A percentile compares a stretch with the other conserved stretches of the same genome.
Conservation (phyloP, 2,113 vertebrate species). For the Rattus rattus region DNA sequence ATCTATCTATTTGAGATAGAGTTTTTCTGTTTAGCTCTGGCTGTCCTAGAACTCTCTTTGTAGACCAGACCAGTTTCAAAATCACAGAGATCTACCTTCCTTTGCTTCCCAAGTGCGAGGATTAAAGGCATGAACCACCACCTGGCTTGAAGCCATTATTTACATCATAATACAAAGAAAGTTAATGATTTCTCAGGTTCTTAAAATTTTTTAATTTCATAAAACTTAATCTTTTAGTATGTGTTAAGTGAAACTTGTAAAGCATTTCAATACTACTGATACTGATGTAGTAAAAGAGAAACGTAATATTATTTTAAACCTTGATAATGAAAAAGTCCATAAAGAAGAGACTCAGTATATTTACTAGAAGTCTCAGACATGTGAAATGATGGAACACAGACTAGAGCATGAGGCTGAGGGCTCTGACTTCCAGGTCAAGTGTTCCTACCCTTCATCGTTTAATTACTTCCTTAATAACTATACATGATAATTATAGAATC, state of each 20-base stretch:
- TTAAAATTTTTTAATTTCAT: neutral
- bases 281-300: neutral
- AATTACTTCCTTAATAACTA: neutral
- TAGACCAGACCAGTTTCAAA: neutral
- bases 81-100: neutral
- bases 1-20: neutral
- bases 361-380: neutral
- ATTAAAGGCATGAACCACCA: neutral
- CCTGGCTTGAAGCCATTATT: neutral
- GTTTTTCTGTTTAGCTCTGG: neutral
- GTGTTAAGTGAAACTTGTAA: neutral
- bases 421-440: neutral
- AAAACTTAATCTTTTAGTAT: neutral
- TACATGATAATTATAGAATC: neutral
- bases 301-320: neutral
- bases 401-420: neutral
- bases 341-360: neutral
- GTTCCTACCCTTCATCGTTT: neutral
- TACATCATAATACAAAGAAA: neutral
- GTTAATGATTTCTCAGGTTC: neutral
- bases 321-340: neutral
- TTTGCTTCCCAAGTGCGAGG: neutral
- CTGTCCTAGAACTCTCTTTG: neutral
- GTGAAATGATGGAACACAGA: neutral
- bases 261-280: neutral